Conservation (phyloP, 1,140 invertebrate genomes). For the Pentalonia nigronervosa region DNA sequence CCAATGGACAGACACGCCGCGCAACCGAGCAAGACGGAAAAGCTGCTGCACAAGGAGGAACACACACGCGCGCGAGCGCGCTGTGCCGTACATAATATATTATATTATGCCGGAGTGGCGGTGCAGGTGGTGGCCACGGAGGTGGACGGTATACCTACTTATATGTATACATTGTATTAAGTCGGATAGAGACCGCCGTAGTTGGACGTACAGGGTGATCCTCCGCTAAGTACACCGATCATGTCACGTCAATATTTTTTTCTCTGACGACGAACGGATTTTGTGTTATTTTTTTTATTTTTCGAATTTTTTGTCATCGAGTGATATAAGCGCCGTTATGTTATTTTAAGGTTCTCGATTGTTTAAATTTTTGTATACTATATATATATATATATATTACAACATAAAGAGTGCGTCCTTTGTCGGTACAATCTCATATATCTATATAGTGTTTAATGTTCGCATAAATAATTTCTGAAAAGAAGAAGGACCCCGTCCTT, state of each 20-base stretch:
- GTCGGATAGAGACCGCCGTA: background rate
- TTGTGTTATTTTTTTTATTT: no score
- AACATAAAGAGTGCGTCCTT: no score
- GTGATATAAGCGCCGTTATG: no score
- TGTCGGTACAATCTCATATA: no score
- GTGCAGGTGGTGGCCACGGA: background rate
- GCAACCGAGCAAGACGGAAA: conserved; percentile 47
- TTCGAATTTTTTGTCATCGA: background rate
- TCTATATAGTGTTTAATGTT: no score
- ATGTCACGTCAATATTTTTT: background rate
- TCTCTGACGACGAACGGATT: background rate
- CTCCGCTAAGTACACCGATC: no score
- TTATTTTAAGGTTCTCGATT: background rate
- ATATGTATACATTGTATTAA: background rate
- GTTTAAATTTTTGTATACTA: no score
- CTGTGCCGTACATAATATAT: background rate
- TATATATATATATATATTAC: no score
- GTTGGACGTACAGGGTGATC: background rate
- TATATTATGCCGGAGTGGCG: background rate
- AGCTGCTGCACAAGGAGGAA: conserved; percentile 34
- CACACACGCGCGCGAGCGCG: background rate
- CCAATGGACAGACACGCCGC: conserved; percentile 48
- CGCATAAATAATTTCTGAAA: no score
- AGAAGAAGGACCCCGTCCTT: no score
- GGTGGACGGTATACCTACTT: background rate